Evolutionary conservation across 2,888 invertebrate genomes (phyloP).

Genomic region (Pinctada fucata): DNA sequence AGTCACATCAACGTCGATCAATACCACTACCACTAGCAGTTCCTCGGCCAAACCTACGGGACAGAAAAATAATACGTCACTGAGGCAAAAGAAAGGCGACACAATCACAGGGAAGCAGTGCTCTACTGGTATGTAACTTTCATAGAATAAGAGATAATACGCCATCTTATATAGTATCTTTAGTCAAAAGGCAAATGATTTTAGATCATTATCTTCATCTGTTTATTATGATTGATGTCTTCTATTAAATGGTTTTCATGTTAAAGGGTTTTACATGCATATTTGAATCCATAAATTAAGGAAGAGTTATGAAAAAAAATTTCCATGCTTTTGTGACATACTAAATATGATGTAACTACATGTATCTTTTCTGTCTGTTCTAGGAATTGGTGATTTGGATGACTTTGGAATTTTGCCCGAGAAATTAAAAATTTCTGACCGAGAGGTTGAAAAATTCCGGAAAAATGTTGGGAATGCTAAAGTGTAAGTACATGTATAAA

Average conservation of each 20-base stretch:
- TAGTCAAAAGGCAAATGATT: no score
- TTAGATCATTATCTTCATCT: no score
- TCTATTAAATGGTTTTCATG: no score
- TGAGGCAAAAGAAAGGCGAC: conserved; percentile 40
- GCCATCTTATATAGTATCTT: no score
- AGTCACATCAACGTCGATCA: conserved; percentile 10
- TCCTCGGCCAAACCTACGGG: conserved; percentile 18
- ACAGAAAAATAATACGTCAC: conserved; percentile 30
- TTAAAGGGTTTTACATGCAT: no score
- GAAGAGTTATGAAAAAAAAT: no score
- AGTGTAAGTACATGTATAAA: conserved; percentile 52
- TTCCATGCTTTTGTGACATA: no score
- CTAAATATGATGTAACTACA: no score
- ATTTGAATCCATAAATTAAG: no score
- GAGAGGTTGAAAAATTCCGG: conserved; percentile 62
- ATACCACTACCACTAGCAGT: conserved; percentile 21
- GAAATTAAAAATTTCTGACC: conserved; percentile 56
- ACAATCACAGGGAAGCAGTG: conserved; percentile 15
- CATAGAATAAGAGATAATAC: no score
- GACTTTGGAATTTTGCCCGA: conserved; percentile 72
- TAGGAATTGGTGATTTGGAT: conserved; percentile 75
- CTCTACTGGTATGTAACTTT: neutral
- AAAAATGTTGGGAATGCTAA: conserved; percentile 63
- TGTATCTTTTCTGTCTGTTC: conserved; percentile 18
- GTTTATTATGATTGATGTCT: no score